Base-by-base conservation (phyloP, 2,113 vertebrate genomes). In the Gopherus evgoodei region DNA sequence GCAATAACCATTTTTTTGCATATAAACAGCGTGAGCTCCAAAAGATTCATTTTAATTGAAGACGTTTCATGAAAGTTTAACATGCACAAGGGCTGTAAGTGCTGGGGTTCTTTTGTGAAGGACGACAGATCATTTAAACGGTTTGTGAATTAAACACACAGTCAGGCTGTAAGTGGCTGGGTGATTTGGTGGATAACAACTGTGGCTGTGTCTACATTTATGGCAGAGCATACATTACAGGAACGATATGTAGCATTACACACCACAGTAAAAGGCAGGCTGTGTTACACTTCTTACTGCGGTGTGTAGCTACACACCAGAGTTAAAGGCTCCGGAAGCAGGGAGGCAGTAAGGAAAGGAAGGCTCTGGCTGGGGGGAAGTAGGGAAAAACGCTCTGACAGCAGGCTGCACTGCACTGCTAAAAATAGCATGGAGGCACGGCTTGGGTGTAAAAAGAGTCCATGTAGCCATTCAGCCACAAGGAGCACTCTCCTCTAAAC, bases 31-130 rank as follows among this genome's bases (percentile, higher is more conserved):
- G 19, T 86, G 94, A 96, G 92, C 72, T 96, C 91, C 59, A 93
- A 93, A 97, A 97, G 93, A 84, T 95, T 93, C 91, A 81, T 94
- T 96, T 97, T 92, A 97, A 97, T 95, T 42, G 35, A 96, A 96
- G 94, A 91, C 14, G 75, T 92, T 91, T 95, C 85, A 95, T 94
- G 94, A 93, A 97, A 97, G 94, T 95, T 94, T 96, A 97, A 96
- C 95, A 90, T 5, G 78, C 2, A 0, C 89, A 53, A 93, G 90
- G 83, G 82, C 79, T 83, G 89, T 92, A 93, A 93, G 81, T 24
- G 85, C 90, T 21, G 12, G 76, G 88, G 89, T 38, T 95, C 38
- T 95, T 92, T 59, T 5, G 19, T 88, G 89, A 93, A 95, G 81
- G 91, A 96, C 91, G 91, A 94, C 93, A 94, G 24, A 72, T 81